phyloP scores from a whole-genome alignment of 1,140 invertebrate species.

The Cephus cinctus region DNA sequence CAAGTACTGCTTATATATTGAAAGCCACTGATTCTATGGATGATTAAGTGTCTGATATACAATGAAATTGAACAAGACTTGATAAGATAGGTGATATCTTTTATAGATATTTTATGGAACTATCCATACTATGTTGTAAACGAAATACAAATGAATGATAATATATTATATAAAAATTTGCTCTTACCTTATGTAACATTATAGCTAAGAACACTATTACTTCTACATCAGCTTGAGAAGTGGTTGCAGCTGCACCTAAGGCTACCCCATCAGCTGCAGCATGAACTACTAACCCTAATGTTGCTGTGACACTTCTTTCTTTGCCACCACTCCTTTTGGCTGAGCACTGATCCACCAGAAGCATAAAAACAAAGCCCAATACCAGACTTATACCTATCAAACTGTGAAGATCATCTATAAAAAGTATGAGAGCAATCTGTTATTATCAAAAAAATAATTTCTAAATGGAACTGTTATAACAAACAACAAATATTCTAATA shows the following conservation, averaged over 20 bases:
- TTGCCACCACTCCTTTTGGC: slow-evolving; percentile 65
- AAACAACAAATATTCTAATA: background rate
- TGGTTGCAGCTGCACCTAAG: slow-evolving; percentile 92
- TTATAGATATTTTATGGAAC: too few species aligned
- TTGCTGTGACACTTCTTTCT: slow-evolving; percentile 85
- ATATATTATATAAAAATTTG: too few species aligned
- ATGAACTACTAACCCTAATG: slow-evolving; percentile 94
- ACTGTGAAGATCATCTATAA: slow-evolving; percentile 60
- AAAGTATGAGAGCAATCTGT: slow-evolving; percentile 12
- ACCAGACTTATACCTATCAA: slow-evolving; percentile 75
- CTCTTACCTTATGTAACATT: slow-evolving; percentile 95
- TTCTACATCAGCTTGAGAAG: slow-evolving; percentile 93
- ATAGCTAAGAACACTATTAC: slow-evolving; percentile 98
- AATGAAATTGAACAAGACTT: too few species aligned
- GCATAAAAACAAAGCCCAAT: slow-evolving; percentile 96
- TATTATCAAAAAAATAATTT: too few species aligned
- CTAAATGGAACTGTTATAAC: background rate
- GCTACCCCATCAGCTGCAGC: slow-evolving; percentile 98
- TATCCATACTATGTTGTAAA: too few species aligned
- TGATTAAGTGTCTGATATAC: too few species aligned
- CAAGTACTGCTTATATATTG: too few species aligned
- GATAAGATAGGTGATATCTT: too few species aligned
- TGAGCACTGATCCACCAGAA: slow-evolving; percentile 89
- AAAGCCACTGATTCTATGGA: background rate
- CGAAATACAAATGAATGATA: too few species aligned